These are phyloP conservation scores for Tragelaphus imberbis DNA, from an alignment of 2,113 vertebrate species.

Conservation along the genomic window DNA sequence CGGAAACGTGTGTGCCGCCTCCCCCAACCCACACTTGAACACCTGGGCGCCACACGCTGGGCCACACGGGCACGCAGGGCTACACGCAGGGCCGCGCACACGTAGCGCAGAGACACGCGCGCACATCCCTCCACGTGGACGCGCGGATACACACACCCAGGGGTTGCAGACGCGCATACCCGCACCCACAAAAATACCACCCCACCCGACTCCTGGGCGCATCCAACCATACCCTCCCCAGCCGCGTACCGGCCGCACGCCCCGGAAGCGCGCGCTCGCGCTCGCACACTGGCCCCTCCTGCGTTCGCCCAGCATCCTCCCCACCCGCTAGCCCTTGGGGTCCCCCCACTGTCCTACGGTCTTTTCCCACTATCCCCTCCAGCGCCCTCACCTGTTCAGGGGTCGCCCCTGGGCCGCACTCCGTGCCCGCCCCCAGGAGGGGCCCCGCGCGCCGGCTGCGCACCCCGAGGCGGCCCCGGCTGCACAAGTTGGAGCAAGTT, in stretches of 20 bases:
- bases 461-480: slow-evolving; percentile 33
- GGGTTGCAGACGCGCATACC: not conserved
- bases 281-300: not conserved
- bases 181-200: not conserved
- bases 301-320: not conserved
- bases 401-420: not conserved
- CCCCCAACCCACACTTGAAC: not conserved
- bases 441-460: slow-evolving; percentile 1
- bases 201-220: not conserved
- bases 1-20: not conserved
- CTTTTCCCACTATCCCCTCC: not conserved
- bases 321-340: not conserved
- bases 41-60: slow-evolving; percentile 12
- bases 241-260: not conserved
- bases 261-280: not conserved
- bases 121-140: slow-evolving; percentile 40
- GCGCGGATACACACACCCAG: not conserved
- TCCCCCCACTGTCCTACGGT: not conserved
- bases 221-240: not conserved
- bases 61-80: not conserved
- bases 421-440: slow-evolving; percentile 20
- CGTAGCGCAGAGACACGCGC: not conserved
- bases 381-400: slow-evolving; percentile 51
- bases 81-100: not conserved
- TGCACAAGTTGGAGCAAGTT: slow-evolving; percentile 65